Evolutionary conservation across 2,113 vertebrate species (phyloP).

Genomic region (Chloropsis cyanopogon): DNA sequence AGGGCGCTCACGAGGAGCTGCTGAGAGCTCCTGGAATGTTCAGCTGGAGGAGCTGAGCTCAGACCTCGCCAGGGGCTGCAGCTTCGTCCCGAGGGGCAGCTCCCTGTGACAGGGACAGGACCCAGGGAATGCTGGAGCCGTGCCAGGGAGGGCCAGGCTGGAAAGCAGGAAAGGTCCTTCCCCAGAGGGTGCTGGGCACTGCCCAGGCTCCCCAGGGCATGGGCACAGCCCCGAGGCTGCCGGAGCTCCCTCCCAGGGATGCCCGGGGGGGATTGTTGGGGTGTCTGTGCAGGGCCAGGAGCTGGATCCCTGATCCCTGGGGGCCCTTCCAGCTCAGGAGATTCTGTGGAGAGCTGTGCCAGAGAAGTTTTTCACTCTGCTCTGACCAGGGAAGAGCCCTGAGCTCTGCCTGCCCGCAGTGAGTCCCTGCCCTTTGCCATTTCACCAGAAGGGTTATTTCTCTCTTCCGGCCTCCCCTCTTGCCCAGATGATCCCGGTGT

Average conservation of each 20-base stretch:
- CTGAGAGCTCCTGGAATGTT: neutral
- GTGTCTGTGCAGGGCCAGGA: neutral
- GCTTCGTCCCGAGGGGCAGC: neutral
- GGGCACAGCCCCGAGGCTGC: neutral
- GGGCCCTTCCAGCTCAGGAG: neutral
- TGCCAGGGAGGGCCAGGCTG: neutral
- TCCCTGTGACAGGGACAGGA: neutral
- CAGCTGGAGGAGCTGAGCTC: neutral
- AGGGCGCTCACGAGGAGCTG: fast-evolving
- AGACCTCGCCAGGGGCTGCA: neutral
- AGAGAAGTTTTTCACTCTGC: neutral
- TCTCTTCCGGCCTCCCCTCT: neutral
- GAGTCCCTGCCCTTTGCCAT: neutral
- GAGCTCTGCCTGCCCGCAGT: neutral
- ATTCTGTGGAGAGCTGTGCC: neutral
- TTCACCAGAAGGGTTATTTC: neutral
- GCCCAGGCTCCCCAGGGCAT: neutral
- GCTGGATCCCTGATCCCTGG: neutral
- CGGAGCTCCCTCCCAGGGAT: neutral
- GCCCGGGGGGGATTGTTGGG: neutral
- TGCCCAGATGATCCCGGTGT: neutral
- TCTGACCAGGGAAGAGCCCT: fast-evolving
- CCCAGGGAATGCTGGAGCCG: neutral
- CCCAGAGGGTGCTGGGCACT: neutral
- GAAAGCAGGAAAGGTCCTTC: neutral